A percentile compares a stretch with the other conserved stretches of the same genome.
These are phyloP conservation scores for Polydrusus pterygomalis DNA, from an alignment of 2,888 invertebrate genomes.

Conservation along the genomic window DNA sequence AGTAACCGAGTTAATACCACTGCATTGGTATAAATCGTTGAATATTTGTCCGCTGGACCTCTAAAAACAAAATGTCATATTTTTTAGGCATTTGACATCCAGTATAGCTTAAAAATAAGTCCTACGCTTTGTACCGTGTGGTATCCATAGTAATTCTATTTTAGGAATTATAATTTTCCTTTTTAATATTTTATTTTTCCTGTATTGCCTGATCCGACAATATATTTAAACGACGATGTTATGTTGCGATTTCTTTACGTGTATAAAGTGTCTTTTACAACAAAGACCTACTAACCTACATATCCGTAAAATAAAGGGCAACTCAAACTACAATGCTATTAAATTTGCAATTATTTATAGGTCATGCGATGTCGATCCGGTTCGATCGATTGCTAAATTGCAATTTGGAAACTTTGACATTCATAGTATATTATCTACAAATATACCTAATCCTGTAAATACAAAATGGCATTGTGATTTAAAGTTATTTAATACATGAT, in stretches of 20 bases:
- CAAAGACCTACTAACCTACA: conserved; percentile 36
- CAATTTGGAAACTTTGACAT: conserved; percentile 9
- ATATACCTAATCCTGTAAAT: background rate
- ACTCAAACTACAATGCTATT: conserved; percentile 15
- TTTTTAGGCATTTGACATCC: too few species aligned
- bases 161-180: conserved; percentile 25
- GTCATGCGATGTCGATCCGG: conserved; percentile 10
- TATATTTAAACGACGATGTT: background rate
- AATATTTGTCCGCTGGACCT: too few species aligned
- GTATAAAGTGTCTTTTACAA: background rate
- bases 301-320: conserved; percentile 27
- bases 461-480: background rate
- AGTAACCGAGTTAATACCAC: too few species aligned
- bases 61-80: too few species aligned
- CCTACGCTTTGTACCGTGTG: background rate
- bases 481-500: background rate
- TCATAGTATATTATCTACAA: background rate
- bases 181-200: conserved; percentile 8
- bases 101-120: background rate
- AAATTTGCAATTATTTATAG: conserved; percentile 26
- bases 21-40: too few species aligned
- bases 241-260: too few species aligned
- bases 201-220: background rate
- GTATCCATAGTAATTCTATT: conserved; percentile 19
- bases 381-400: background rate